phyloP scores from a whole-genome alignment of 2,888 invertebrate species.

The Acronicta alni region DNA sequence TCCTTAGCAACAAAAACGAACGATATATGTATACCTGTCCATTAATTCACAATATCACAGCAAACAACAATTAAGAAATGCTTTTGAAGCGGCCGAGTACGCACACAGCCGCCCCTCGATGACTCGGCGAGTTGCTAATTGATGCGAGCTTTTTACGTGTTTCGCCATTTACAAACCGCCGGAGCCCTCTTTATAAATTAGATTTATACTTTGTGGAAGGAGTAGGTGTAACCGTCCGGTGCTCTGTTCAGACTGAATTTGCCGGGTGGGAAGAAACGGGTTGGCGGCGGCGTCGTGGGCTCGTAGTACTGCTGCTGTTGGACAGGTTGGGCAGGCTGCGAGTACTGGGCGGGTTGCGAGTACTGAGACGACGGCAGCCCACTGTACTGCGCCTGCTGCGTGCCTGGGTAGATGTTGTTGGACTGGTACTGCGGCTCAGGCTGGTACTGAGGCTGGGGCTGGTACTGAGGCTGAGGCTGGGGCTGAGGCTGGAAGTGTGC shows the following conservation, averaged over 20 bases:
- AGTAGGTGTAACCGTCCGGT: slow-evolving; percentile 96
- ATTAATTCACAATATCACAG: slow-evolving; percentile 89
- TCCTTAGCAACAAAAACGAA: slow-evolving; percentile 76
- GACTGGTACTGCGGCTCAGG: slow-evolving; percentile 77
- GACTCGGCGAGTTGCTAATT: slow-evolving; percentile 84
- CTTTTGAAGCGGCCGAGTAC: slow-evolving; percentile 77
- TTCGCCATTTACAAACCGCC: slow-evolving; percentile 78
- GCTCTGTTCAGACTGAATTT: slow-evolving; percentile 95
- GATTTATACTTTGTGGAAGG: slow-evolving; percentile 92
- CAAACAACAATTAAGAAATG: slow-evolving; percentile 88
- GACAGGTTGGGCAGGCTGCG: slow-evolving; percentile 51
- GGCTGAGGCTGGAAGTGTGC: slow-evolving; percentile 70
- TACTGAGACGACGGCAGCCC: slow-evolving; percentile 79
- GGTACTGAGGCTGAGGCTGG: slow-evolving; percentile 77
- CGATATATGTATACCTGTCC: slow-evolving; percentile 80
- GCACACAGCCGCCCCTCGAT: slow-evolving; percentile 73
- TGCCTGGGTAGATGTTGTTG: slow-evolving; percentile 85
- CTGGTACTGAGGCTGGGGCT: slow-evolving; percentile 72
- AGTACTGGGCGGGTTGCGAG: slow-evolving; percentile 72
- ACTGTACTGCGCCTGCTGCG: slow-evolving; percentile 86
- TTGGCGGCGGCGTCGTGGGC: slow-evolving; percentile 91
- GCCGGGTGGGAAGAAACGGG: slow-evolving; percentile 95
- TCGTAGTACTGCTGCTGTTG: slow-evolving; percentile 88
- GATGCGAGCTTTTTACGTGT: slow-evolving; percentile 81
- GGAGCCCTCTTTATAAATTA: slow-evolving; percentile 72